Conservation (phyloP, 2,888 invertebrate species). For the Eutolmus rufibarbis region DNA sequence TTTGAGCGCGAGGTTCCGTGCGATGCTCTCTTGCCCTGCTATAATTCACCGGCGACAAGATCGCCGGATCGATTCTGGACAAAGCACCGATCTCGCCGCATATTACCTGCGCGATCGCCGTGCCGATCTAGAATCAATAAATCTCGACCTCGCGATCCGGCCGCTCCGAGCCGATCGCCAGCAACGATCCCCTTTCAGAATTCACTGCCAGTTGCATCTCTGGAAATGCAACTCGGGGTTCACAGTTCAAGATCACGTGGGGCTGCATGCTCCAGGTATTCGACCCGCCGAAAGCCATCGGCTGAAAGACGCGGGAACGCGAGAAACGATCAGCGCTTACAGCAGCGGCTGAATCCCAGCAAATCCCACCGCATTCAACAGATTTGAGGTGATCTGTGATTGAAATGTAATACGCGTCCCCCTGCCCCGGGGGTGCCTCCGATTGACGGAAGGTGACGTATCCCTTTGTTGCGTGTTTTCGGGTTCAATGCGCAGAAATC, state of each 20-base stretch:
- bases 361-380: not conserved
- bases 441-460: constrained; percentile 28
- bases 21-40: constrained; percentile 13
- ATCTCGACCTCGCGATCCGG: not conserved
- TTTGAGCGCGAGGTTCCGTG: not conserved
- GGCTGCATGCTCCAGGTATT: not conserved
- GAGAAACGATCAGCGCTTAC: not conserved
- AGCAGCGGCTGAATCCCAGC: not conserved
- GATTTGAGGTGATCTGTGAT: constrained; percentile 15
- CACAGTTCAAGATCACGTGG: constrained; percentile 27
- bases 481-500: constrained; percentile 19
- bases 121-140: constrained; percentile 30
- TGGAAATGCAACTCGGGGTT: not conserved
- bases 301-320: not conserved
- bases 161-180: not conserved
- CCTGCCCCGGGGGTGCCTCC: not conserved
- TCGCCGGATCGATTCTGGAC: constrained; percentile 3
- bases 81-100: not conserved
- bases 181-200: constrained; percentile 20
- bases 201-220: constrained; percentile 1
- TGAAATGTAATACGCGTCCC: constrained; percentile 27
- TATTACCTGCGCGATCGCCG: constrained; percentile 12
- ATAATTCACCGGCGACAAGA: constrained; percentile 24
- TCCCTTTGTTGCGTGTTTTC: constrained; percentile 38
- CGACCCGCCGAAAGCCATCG: not conserved